Conservation (phyloP, 2,888 invertebrate species). For the Pandemis heparana region DNA sequence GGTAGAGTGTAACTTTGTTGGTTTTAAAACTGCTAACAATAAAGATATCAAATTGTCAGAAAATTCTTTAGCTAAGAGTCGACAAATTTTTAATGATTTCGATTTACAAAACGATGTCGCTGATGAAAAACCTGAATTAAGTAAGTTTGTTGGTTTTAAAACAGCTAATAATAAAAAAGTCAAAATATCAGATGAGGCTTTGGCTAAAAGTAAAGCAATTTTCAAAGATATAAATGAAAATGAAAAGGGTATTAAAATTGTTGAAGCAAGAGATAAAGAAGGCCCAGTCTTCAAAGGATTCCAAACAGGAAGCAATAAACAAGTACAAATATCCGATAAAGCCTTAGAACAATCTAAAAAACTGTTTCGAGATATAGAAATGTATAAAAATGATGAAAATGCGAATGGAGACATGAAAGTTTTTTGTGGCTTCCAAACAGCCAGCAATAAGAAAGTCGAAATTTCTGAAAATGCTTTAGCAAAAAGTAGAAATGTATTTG, state of each 20-base stretch:
- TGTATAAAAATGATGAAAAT: background rate
- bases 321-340: conserved; percentile 54
- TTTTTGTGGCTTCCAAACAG: conserved; percentile 61
- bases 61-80: conserved; percentile 11
- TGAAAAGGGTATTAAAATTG: background rate
- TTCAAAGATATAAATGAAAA: conserved; percentile 23
- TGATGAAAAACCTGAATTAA: background rate
- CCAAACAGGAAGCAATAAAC: conserved; percentile 65
- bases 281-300: conserved; percentile 51
- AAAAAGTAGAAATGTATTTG: conserved; percentile 64
- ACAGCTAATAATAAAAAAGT: conserved; percentile 7
- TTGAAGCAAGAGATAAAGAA: conserved; percentile 10
- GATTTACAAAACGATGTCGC: background rate
- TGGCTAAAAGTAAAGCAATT: conserved; percentile 10
- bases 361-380: conserved; percentile 49
- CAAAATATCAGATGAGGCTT: conserved; percentile 14
- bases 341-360: conserved; percentile 50
- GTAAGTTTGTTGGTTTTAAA: conserved; percentile 14
- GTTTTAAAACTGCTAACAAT: background rate
- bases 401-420: background rate
- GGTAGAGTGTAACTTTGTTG: background rate
- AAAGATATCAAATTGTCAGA: conserved; percentile 6
- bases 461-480: conserved; percentile 63
- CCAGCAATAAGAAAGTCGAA: conserved; percentile 60
- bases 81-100: conserved; percentile 6